Evolutionary conservation across 2,113 vertebrate genomes (phyloP).

Genomic region (Bothrops jararaca): DNA sequence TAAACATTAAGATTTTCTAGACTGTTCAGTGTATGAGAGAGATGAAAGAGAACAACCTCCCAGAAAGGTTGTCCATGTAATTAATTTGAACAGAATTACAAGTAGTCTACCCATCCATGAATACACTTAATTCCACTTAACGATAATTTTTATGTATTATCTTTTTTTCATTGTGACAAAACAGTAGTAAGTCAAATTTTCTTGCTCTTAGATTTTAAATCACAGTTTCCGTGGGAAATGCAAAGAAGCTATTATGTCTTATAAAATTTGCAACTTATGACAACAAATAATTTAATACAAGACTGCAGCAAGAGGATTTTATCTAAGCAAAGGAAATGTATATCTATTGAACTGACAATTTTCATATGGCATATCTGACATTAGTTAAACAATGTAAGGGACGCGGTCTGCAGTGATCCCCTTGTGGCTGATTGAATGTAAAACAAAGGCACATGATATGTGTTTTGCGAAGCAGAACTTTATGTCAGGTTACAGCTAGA

Average conservation of each 20-base stretch:
- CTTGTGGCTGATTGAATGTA: conserved; percentile 68
- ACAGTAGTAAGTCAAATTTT: not conserved
- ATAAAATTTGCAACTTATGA: not conserved
- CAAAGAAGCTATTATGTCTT: not conserved
- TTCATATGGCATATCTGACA: conserved; percentile 51
- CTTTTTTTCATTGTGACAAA: not conserved
- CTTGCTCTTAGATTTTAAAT: conserved; percentile 14
- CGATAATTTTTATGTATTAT: not conserved
- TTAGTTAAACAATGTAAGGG: conserved; percentile 50
- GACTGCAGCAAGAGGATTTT: conserved; percentile 47
- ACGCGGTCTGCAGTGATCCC: conserved; percentile 64
- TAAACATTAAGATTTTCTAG: not conserved
- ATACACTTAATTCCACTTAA: not conserved
- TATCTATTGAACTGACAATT: conserved; percentile 59
- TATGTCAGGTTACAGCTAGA: conserved; percentile 90
- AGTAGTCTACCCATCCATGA: not conserved
- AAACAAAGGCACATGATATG: conserved; percentile 70
- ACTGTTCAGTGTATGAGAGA: not conserved
- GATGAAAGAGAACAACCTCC: not conserved
- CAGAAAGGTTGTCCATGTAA: not conserved
- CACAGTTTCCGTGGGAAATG: not conserved
- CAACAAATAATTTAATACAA: conserved; percentile 25
- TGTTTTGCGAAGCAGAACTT: conserved; percentile 89
- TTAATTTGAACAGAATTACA: not conserved
- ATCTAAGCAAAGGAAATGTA: conserved; percentile 8